A percentile compares a stretch with the other conserved stretches of the same genome.
phyloP scores from a whole-genome alignment of 2,113 vertebrate genomes.

The Corythaeola cristata region DNA sequence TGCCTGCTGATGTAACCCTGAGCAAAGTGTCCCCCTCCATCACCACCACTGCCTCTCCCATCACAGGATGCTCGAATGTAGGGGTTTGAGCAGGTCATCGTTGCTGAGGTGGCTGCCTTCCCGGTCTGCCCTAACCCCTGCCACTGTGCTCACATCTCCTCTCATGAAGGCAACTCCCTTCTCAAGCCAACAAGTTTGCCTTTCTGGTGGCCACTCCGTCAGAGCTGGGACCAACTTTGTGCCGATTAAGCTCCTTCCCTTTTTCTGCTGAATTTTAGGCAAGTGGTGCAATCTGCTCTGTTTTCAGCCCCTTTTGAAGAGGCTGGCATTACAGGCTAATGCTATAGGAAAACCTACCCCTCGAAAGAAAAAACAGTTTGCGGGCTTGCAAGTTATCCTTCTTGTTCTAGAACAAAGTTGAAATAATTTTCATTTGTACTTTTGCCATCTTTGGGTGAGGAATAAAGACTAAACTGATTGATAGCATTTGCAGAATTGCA shows the following conservation, averaged over 20 bases:
- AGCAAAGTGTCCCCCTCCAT: background rate
- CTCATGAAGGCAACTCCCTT: background rate
- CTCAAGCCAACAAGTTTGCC: background rate
- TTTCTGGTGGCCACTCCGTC: background rate
- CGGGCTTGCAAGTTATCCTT: background rate
- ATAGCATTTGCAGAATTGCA: background rate
- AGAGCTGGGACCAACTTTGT: background rate
- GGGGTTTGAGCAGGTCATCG: background rate
- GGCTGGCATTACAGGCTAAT: background rate
- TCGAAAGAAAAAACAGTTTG: background rate
- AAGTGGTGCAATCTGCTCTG: background rate
- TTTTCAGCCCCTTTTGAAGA: background rate
- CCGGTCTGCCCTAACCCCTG: background rate
- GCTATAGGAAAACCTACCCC: background rate
- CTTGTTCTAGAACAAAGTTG: background rate
- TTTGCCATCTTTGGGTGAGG: background rate
- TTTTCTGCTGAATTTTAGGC: background rate
- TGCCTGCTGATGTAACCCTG: fast-evolving
- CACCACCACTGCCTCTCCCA: background rate
- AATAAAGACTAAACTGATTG: background rate
- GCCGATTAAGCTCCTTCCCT: background rate
- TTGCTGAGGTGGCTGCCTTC: background rate
- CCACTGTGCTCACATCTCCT: fast-evolving
- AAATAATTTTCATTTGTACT: background rate
- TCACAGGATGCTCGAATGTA: fast-evolving